Base-by-base conservation (phyloP, 2,113 vertebrate species). In the Alaudala cheleensis region DNA sequence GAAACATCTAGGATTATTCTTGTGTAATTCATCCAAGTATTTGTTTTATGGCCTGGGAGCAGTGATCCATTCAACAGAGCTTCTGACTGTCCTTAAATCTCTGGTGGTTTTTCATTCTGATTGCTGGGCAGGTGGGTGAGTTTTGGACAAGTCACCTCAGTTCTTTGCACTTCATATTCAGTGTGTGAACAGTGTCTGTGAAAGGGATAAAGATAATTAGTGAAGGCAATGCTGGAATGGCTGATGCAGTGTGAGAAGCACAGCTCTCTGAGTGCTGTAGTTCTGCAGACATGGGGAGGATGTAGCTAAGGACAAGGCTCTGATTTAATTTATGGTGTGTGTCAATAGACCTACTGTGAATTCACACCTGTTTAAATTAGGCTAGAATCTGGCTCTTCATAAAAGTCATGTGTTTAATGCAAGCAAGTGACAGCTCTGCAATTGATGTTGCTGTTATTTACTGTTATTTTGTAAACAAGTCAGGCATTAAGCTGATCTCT, bases 301-400 rank as follows among this genome's bases (percentile, higher is more conserved):
- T 87, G 92, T 83, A 77, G 61, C 37, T 57, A 34, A 88, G 82
- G 90, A 73, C 64, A 61, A 64, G 53, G 20, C 77, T 92, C 58
- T 80, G 62, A 23, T 88, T 84, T 93, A 82, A 92, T 94, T 88
- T 82, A 54, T 77, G 57, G 29, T 66, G 33, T 65, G 33, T 95
- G 74, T 90, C 93, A 88, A 2, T 37, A 80, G 62, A 91, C 64
- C 67, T 70, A 47, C 84, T 93, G 81, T 90, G 88, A 88, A 86
- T 95, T 94, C 80, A 92, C 91, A 95, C 95, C 72, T 96, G 80
- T 88, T 93, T 86, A 91, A 93, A 74, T 95, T 58, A 92, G 51
- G 26, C 56, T 73, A 45, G 71, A 71, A 78, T 96, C 49, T 83
- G 45, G 12, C 51, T 88, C 67, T 83, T 80, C 54, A 25, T 90